Base-by-base conservation (phyloP, 2,113 vertebrate species). In the Rana temporaria region DNA sequence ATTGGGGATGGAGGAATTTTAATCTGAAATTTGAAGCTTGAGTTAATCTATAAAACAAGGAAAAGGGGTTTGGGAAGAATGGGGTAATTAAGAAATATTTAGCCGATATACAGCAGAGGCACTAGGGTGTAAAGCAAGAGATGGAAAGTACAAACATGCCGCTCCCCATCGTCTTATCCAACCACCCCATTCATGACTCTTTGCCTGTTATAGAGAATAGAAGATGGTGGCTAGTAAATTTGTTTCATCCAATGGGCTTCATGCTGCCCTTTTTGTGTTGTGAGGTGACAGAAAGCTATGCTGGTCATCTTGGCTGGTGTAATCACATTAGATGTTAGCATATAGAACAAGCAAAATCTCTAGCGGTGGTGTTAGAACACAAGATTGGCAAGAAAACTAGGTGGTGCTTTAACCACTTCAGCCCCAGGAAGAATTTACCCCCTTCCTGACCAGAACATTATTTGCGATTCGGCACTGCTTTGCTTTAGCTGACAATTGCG, bases 41-140 rank as follows among this genome's bases (percentile, higher is more conserved):
- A 96, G 94, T 97, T 95, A 93, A 96, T 95, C 93, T 92, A 90
- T 92, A 92, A 92, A 93, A 94, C 89, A 91, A 93, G 93, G 91
- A 93, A 91, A 90, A 94, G 91, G 91, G 90, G 88, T 89, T 89
- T 88, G 84, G 86, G 88, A 90, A 89, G 90, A 88, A 89, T 89
- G 70, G 84, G 91, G 92, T 92, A 93, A 91, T 90, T 89, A 91
- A 90, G 90, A 93, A 92, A 85, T 92, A 85, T 89, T 91, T 90
- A 90, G 90, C 90, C 90, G 90, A 90, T 86, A 79, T 6, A 84
- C 42, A 56, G 85, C 85, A 72, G 81, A 26, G 48, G 68, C 30
- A 79, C 71, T 59, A 83, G 81, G 55, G 81, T 83, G 72, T 66
- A 83, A 83, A 83, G 56, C 81, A 83, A 66, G 81, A 34, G 81